Percentiles rank a stretch among this genome's conserved stretches.
phyloP scores from a whole-genome alignment of 2,113 vertebrate species.

The Neoarius graeffei region DNA sequence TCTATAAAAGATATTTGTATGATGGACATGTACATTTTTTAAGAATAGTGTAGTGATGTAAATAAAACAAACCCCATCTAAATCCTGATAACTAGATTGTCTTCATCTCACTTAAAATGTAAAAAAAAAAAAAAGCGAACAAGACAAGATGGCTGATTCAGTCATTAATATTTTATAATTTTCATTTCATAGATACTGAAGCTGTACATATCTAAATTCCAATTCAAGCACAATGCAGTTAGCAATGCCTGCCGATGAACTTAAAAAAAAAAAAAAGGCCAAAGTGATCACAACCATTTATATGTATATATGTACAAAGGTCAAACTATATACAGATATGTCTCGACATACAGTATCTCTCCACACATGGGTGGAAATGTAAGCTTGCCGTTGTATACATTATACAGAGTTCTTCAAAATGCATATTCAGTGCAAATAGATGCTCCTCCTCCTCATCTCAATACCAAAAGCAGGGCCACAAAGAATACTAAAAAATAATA shows the following conservation, averaged over 20 bases:
- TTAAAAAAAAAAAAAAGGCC: conserved; percentile 68
- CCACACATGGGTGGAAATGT: conserved; percentile 57
- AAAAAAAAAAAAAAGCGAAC: neutral
- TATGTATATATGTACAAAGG: conserved; percentile 80
- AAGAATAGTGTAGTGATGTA: neutral
- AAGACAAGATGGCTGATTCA: conserved; percentile 13
- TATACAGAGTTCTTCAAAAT: conserved; percentile 63
- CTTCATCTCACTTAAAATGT: neutral
- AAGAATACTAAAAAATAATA: conserved; percentile 62
- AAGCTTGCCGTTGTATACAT: conserved; percentile 59
- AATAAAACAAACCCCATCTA: neutral
- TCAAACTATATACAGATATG: conserved; percentile 74
- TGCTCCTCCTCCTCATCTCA: conserved; percentile 50
- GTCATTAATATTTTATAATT: conserved; percentile 61
- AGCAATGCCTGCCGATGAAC: conserved; percentile 75
- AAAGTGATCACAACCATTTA: conserved; percentile 76
- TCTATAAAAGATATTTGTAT: conserved; percentile 27
- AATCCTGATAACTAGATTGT: neutral
- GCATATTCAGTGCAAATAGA: conserved; percentile 66
- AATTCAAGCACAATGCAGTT: conserved; percentile 82
- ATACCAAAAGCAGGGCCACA: conserved; percentile 66
- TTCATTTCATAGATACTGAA: conserved; percentile 73
- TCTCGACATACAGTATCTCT: conserved; percentile 55
- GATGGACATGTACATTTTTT: conserved; percentile 23
- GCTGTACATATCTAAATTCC: conserved; percentile 80